Evolutionary conservation across 2,888 invertebrate species (phyloP).

Genomic region (Arctia plantaginis): DNA sequence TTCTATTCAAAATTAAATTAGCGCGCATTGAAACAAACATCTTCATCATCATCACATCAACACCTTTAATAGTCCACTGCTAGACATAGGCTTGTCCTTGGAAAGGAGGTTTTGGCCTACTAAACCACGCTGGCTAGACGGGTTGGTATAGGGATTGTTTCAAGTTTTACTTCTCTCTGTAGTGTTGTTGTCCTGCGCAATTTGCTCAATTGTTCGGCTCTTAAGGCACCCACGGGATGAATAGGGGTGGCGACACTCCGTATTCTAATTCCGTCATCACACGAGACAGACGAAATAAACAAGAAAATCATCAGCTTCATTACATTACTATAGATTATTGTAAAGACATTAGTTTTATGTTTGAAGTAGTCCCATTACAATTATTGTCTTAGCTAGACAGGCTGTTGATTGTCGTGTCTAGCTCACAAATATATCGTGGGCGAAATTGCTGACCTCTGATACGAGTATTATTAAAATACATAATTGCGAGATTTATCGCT

Average conservation of each 20-base stretch:
- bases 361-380: neutral
- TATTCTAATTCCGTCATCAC: too few species aligned
- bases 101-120: too few species aligned
- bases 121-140: too few species aligned
- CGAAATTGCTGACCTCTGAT: neutral
- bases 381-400: neutral
- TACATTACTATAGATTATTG: neutral
- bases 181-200: too few species aligned
- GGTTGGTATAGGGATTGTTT: too few species aligned
- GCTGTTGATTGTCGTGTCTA: neutral
- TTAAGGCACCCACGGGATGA: too few species aligned
- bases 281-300: neutral
- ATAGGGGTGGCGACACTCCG: too few species aligned
- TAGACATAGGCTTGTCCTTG: too few species aligned
- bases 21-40: neutral
- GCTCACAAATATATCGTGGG: neutral
- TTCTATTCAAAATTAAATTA: neutral
- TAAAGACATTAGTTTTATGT: neutral
- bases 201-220: too few species aligned
- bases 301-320: neutral
- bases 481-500: neutral
- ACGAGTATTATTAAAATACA: neutral
- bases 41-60: too few species aligned
- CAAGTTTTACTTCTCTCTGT: too few species aligned
- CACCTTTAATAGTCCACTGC: too few species aligned